These are phyloP conservation scores for Atherinosoma microstoma DNA, from an alignment of 2,797 vertebrate genomes.

Conservation along the genomic window DNA sequence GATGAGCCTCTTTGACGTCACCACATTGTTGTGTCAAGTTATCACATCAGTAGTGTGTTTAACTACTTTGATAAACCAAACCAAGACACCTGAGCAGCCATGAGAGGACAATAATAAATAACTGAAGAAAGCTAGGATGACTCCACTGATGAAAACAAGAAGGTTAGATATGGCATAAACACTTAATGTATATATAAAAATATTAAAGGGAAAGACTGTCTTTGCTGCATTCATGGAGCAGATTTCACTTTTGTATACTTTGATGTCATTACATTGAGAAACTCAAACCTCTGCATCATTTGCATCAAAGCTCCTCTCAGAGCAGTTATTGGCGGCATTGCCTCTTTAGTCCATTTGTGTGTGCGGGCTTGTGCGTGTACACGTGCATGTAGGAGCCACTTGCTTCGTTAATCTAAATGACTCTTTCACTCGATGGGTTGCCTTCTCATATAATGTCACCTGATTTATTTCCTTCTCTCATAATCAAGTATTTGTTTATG, in stretches of 20 bases:
- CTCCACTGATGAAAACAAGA: constrained; percentile 50
- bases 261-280: constrained; percentile 41
- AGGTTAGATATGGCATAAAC: constrained; percentile 49
- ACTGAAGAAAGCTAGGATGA: constrained; percentile 43
- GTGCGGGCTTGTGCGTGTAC: constrained; percentile 21
- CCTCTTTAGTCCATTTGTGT: constrained; percentile 28
- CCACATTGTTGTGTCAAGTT: constrained; percentile 77
- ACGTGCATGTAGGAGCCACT: constrained; percentile 23
- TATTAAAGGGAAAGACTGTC: constrained; percentile 37
- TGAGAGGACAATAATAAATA: constrained; percentile 63
- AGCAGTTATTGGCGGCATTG: constrained; percentile 27
- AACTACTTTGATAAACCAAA: constrained; percentile 73
- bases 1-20: constrained; percentile 77
- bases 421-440: constrained; percentile 66
- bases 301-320: constrained; percentile 19
- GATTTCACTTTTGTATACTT: constrained; percentile 44
- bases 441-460: constrained; percentile 64
- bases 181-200: constrained; percentile 42
- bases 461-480: constrained; percentile 83
- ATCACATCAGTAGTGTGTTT: constrained; percentile 73
- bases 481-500: constrained; percentile 88
- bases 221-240: constrained; percentile 29
- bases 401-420: constrained; percentile 81
- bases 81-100: constrained; percentile 60
- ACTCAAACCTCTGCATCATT: constrained; percentile 36